Conservation (phyloP, 37 sponge, comb jelly and placozoan genomes). For the Spongilla lacustris region DNA sequence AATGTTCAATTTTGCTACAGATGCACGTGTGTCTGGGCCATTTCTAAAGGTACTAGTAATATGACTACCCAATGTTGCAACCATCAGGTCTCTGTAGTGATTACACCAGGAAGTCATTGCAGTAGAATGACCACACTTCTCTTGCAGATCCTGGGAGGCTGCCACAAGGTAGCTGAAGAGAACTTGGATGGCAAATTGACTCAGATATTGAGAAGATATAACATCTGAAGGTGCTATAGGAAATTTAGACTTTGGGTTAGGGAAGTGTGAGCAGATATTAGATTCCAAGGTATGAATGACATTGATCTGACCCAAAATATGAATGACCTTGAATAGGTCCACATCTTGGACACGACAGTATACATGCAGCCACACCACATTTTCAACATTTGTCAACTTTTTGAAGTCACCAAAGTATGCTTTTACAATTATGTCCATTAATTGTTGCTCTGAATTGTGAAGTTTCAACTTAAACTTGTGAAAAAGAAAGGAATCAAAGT, state of each 20-base stretch:
- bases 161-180: background rate
- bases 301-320: background rate
- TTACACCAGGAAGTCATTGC: background rate
- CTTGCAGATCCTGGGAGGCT: background rate
- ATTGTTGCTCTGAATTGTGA: background rate
- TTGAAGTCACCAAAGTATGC: background rate
- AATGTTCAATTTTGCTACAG: slow-evolving; percentile 29
- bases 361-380: background rate
- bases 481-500: background rate
- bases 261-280: background rate
- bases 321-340: background rate
- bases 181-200: background rate
- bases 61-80: background rate
- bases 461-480: background rate
- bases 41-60: background rate
- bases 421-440: background rate
- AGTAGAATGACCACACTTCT: background rate
- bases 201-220: background rate
- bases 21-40: background rate
- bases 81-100: background rate
- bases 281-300: background rate
- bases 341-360: background rate
- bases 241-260: background rate
- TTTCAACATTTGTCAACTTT: background rate
- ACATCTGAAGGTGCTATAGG: background rate